Evolutionary conservation across 2,113 vertebrate species (phyloP), one percentile per base, ranked within the genome.

Genomic region (Natator depressus): DNA sequence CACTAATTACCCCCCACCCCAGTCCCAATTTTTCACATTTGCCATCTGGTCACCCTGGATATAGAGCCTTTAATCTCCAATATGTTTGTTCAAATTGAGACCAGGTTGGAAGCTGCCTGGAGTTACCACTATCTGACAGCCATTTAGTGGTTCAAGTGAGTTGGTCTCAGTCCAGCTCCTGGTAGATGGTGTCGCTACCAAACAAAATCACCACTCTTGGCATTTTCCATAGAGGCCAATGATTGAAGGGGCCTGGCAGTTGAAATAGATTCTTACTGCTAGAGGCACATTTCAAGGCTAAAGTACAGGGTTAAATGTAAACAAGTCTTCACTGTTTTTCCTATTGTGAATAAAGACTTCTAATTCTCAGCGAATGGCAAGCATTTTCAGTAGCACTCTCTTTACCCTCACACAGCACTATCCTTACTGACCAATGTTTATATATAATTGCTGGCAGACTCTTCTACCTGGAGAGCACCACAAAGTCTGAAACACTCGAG

Each of bases 401-500:
- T 7, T 22, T 38, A 47, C 2, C 7, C 46, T 53, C 59, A 16
- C 10, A 10, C n/a, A 9, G 2, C 27, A 47, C 2, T 49, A 51
- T 20, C 57, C 50, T 29, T 75, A 53, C 16, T 6, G 29, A 80
- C 46, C 50, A 5, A 50, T 19, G 20, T 59, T 87, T 38, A 72
- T 0, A 6, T 25, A 51, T 46, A 87, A 53, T 0, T 8, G 16
- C 16, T 75, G 80, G 57, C n/a, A 25, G 11, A 27, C 25, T 85
- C 49, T 76, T 20, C 1, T 12, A 19, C 5, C 25, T 25, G 22
- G 51, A 88, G 46, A 53, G 53, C 22, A 72, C 0, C 6, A 29
- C 0, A 0, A 84, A n/a, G 12, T 10, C 16, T 31, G 84, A 47
- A 84, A 59, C 46, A 25, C 22, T 1, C 0, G 8, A 47, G 80